A percentile compares a stretch with the other conserved stretches of the same genome.
Evolutionary conservation across 2,888 invertebrate genomes (phyloP).

Genomic region (Apoderus coryli): DNA sequence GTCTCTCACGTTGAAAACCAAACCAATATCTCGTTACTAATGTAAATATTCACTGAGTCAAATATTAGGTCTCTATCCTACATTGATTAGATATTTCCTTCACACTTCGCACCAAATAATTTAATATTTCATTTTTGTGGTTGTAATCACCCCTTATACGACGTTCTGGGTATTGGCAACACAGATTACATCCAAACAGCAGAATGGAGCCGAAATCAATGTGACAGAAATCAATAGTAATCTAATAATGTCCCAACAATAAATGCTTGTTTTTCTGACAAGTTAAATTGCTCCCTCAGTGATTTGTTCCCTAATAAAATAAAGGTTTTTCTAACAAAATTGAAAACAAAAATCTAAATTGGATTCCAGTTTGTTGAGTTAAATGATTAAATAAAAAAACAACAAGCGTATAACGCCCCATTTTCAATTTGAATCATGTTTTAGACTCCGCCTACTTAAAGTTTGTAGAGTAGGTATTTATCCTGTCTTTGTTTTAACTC

Average conservation of each 20-base stretch:
- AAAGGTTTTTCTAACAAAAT: conserved; percentile 25
- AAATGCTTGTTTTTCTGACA: conserved; percentile 24
- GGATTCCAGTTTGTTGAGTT: conserved; percentile 26
- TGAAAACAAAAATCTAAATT: conserved; percentile 27
- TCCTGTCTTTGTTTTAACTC: too few relatives aligned
- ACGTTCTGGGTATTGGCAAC: too few relatives aligned
- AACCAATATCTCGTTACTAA: too few relatives aligned
- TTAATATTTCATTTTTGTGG: too few relatives aligned
- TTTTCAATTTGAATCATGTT: conserved; percentile 35
- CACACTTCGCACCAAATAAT: too few relatives aligned
- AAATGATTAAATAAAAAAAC: conserved; percentile 31
- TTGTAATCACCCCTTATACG: too few relatives aligned
- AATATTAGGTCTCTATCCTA: neutral
- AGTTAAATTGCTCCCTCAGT: conserved; percentile 24
- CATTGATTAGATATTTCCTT: neutral
- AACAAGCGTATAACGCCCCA: conserved; percentile 33
- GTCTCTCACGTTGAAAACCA: too few relatives aligned
- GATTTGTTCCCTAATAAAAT: conserved; percentile 24
- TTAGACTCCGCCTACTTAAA: too few relatives aligned
- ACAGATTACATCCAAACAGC: conserved; percentile 9
- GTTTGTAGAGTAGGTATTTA: too few relatives aligned
- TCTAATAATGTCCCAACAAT: conserved; percentile 26
- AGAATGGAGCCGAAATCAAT: conserved; percentile 19
- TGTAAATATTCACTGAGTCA: too few relatives aligned
- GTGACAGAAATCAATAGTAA: conserved; percentile 30